A percentile compares a stretch with the other conserved stretches of the same genome.
Evolutionary conservation across 30 jellyfish, hydroid and myxozoan genomes (phyloP).

Genomic region (Pelagia noctiluca): DNA sequence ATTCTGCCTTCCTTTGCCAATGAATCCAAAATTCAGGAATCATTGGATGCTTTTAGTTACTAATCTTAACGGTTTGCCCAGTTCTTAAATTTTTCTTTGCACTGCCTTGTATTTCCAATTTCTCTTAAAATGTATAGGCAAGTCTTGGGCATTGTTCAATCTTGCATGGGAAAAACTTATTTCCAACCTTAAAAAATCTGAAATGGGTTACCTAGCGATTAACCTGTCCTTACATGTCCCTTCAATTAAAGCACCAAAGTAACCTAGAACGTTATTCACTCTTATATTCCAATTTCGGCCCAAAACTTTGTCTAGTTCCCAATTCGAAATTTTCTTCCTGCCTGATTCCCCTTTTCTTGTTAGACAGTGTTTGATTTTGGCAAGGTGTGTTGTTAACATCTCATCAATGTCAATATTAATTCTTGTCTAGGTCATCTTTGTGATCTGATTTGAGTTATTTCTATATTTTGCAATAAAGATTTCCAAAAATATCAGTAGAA

Average conservation of each 20-base stretch:
- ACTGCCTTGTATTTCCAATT: slow-evolving; percentile 13
- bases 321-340: neutral
- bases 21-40: slow-evolving; percentile 3
- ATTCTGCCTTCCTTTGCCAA: slow-evolving; percentile 20
- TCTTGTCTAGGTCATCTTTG: slow-evolving; percentile 11
- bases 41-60: slow-evolving; percentile 32
- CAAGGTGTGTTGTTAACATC: neutral
- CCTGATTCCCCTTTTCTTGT: neutral
- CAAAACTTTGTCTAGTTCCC: neutral
- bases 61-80: neutral
- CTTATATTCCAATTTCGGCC: slow-evolving; percentile 4
- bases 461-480: neutral
- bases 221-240: neutral
- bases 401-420: neutral
- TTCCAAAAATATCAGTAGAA: neutral
- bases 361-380: neutral
- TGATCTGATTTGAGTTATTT: neutral
- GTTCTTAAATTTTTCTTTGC: neutral
- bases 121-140: neutral
- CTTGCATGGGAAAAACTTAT: no score
- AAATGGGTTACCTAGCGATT: neutral
- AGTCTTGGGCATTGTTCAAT: neutral
- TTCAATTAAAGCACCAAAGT: neutral
- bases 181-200: neutral
- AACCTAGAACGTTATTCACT: neutral